Evolutionary conservation across 2,888 invertebrate genomes (phyloP).

Genomic region (Mythimna vitellina): DNA sequence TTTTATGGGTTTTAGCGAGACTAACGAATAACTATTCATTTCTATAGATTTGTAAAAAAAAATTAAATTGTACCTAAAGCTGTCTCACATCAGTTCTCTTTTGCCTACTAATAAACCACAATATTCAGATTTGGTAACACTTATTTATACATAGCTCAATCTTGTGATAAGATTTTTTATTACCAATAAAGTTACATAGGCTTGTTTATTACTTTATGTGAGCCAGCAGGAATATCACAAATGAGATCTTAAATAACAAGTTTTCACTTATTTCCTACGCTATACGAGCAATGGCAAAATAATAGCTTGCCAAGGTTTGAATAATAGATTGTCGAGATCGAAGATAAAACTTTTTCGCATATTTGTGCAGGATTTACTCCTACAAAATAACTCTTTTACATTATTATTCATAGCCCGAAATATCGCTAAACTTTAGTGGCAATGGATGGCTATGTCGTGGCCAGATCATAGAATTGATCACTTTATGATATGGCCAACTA

Average conservation of each 20-base stretch:
- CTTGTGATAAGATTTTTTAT: conserved; percentile 40
- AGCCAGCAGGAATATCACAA: conserved; percentile 4
- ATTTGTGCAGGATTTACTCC: too few relatives aligned
- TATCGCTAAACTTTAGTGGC: too few relatives aligned
- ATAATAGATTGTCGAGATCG: too few relatives aligned
- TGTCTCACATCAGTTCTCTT: neutral
- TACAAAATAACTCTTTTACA: too few relatives aligned
- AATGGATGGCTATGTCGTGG: too few relatives aligned
- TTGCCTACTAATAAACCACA: conserved; percentile 6
- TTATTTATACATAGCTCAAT: conserved; percentile 36
- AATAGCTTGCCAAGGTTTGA: neutral
- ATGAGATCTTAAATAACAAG: conserved; percentile 15
- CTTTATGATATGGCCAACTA: too few relatives aligned
- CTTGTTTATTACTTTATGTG: conserved; percentile 17
- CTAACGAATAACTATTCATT: too few relatives aligned
- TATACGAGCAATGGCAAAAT: neutral
- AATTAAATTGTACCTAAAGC: neutral
- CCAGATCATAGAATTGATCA: too few relatives aligned
- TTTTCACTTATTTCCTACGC: neutral
- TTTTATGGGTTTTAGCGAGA: too few relatives aligned
- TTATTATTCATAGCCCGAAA: too few relatives aligned
- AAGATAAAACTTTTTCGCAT: too few relatives aligned
- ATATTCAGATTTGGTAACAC: neutral
- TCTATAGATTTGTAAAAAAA: neutral
- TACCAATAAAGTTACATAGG: conserved; percentile 30